Percentiles rank a stretch among this genome's conserved stretches.
These are phyloP conservation scores for Bubalus kerabau DNA, from an alignment of 2,113 vertebrate species.

Conservation along the genomic window DNA sequence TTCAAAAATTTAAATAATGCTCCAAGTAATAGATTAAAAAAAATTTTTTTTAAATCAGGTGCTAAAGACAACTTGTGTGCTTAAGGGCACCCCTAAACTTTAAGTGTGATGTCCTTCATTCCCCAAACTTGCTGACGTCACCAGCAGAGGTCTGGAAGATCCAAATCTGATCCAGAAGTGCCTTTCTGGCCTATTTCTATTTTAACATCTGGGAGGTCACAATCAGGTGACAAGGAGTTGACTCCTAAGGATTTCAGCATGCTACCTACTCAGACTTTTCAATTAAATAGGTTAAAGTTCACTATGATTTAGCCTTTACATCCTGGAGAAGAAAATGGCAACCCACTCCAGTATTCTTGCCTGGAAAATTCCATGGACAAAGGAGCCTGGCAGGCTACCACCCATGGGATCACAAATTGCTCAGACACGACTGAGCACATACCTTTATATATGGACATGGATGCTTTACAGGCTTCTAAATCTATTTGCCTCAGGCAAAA, in stretches of 20 bases:
- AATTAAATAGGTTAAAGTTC: not conserved
- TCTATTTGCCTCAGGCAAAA: not conserved
- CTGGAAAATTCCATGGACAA: not conserved
- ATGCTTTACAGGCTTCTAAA: not conserved
- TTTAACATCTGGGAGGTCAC: conserved; percentile 3
- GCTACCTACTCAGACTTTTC: not conserved
- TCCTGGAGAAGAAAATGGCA: not conserved
- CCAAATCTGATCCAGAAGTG: not conserved
- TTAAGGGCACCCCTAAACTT: not conserved
- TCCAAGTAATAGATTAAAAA: not conserved
- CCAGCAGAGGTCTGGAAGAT: not conserved
- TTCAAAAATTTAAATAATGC: not conserved
- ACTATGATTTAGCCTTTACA: not conserved
- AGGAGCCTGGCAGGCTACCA: not conserved
- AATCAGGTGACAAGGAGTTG: not conserved
- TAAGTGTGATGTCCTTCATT: not conserved
- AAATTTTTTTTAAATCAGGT: not conserved
- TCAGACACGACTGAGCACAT: not conserved
- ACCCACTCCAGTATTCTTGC: not conserved
- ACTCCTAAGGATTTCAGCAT: not conserved
- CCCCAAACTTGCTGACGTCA: not conserved
- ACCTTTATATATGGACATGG: not conserved
- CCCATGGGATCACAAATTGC: not conserved
- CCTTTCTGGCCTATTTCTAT: not conserved
- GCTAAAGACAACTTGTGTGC: not conserved